Base-by-base conservation (phyloP, 64 coral and sea anemone species). In the Pachyseris speciosa region DNA sequence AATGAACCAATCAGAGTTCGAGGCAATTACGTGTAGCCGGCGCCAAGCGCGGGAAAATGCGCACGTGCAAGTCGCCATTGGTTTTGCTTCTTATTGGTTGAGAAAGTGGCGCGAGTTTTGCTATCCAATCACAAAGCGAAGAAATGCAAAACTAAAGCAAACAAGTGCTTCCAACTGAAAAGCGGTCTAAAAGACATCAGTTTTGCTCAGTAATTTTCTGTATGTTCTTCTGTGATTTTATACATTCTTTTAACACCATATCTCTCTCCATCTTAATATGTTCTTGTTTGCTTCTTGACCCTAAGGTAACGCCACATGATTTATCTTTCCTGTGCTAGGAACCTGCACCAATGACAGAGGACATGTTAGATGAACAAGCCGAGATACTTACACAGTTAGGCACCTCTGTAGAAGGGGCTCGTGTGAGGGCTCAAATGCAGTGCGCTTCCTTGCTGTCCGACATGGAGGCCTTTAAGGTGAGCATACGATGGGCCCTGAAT, bases 381-480 rank as follows among this genome's bases (percentile, higher is more conserved):
- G 97, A 99, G 69, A 75, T 95, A 61, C 93, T 99, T 4, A 93
- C 94, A 52, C 93, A 99, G 75, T 87, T 99, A 30, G 97, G 97
- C 36, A 99, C 97, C 30, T 93, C 89, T 6, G 74, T 66, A 76
- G 97, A 99, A 66, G 97, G 97, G 13, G 97, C 97, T n/a, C 93
- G 97, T 27, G 94, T 99, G 17, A 92, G 97, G 57, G 97, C 97
- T 37, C 94, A 99, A 83, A 99, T 99, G 90, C 97, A 99, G 74
- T 93, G 94, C 44, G 97, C 97, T 27, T 99, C 94, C 22, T 60
- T 99, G 85, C 80, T 99, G 7, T 99, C 97, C 13, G 97, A 99
- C 47, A 99, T 99, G 97, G 94, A 99, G 85, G 97, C 97, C 3
- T 99, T 99, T 44, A 99, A 99, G 90, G 97, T 99, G 31, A 24